Conservation (phyloP, 2,113 vertebrate genomes). For the Bubo blakistoni region DNA sequence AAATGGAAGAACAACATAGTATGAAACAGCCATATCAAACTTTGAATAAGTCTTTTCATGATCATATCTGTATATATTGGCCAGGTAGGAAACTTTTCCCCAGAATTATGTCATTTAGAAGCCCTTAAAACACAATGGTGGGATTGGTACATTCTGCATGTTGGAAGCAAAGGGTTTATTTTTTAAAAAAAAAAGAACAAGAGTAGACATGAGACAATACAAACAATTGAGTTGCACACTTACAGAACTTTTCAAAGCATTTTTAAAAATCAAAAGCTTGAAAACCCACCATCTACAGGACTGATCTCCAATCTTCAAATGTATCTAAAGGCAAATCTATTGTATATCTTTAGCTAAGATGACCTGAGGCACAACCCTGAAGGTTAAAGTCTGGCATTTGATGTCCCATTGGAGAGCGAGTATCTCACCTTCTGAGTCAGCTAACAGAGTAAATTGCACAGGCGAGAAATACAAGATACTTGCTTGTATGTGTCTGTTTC, state of each 20-base stretch:
- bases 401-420: neutral
- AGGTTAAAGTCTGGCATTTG: neutral
- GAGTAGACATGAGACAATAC: neutral
- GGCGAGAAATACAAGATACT: neutral
- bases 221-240: neutral
- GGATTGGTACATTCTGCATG: neutral
- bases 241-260: neutral
- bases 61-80: neutral
- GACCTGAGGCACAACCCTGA: neutral
- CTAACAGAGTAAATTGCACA: neutral
- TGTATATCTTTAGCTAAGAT: neutral
- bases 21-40: neutral
- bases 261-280: neutral
- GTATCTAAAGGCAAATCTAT: neutral
- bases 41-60: neutral
- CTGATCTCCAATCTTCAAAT: neutral
- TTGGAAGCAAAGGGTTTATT: neutral
- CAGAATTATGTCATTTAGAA: neutral
- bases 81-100: neutral
- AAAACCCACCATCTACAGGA: neutral
- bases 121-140: neutral
- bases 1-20: neutral
- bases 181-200: neutral
- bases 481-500: neutral
- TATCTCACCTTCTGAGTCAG: neutral